A percentile compares a stretch with the other conserved stretches of the same genome.
Conservation (phyloP, 2,888 invertebrate genomes). For the Catocala nupta region DNA sequence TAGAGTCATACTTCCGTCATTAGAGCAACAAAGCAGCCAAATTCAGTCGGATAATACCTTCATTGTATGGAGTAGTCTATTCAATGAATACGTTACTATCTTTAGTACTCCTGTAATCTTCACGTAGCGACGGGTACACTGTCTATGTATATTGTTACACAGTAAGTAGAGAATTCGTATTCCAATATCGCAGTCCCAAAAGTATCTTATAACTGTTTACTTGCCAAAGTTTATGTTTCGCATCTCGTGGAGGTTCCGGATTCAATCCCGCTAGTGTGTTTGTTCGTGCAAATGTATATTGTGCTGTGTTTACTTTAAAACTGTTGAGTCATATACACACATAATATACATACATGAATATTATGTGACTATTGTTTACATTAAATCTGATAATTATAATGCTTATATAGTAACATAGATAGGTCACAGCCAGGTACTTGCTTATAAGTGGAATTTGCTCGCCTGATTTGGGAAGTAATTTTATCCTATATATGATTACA, state of each 20-base stretch:
- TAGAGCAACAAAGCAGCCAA: too few species aligned
- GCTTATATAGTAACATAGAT: too few species aligned
- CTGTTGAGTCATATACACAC: constrained; percentile 1
- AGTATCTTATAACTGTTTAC: constrained; percentile 51
- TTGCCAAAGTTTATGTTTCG: constrained; percentile 41
- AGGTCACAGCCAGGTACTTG: too few species aligned
- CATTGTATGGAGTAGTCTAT: too few species aligned
- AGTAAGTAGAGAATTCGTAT: constrained; percentile 19
- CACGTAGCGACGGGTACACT: not conserved
- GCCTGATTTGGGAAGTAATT: too few species aligned
- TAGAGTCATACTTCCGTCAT: too few species aligned
- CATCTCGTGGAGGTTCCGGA: constrained; percentile 32
- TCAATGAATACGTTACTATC: not conserved
- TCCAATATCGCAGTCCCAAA: constrained; percentile 40
- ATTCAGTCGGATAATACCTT: too few species aligned
- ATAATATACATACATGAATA: not conserved
- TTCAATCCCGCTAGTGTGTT: constrained; percentile 49
- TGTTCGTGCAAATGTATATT: constrained; percentile 30
- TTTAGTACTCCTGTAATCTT: not conserved
- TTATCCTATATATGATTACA: too few species aligned
- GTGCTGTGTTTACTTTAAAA: constrained; percentile 36
- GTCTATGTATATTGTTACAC: constrained; percentile 8
- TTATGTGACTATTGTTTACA: not conserved
- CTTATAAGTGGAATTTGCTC: too few species aligned
- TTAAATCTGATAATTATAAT: not conserved